These are phyloP conservation scores for Bombyx huttoni DNA, from an alignment of 2,888 invertebrate genomes.

Conservation along the genomic window DNA sequence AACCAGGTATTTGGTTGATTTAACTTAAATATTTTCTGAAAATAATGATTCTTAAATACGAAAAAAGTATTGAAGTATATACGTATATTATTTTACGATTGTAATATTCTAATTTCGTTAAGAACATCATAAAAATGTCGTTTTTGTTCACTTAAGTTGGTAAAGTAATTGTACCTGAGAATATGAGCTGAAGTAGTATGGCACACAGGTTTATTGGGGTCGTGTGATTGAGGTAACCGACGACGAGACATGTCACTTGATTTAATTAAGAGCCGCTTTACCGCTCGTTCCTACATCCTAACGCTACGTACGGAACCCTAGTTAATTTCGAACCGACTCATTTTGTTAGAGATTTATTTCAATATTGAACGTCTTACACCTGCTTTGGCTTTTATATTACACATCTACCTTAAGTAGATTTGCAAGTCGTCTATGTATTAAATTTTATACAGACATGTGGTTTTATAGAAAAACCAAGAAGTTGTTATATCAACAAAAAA, in stretches of 20 bases:
- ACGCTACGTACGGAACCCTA: constrained; percentile 43
- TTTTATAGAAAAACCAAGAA: no score
- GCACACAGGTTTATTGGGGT: constrained; percentile 61
- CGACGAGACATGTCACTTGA: constrained; percentile 68
- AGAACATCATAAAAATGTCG: background rate
- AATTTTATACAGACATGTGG: background rate
- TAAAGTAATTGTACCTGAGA: constrained; percentile 13
- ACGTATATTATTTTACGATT: constrained; percentile 1
- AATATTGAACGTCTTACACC: constrained; percentile 38
- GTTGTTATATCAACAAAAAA: no score
- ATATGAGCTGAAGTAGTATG: constrained; percentile 36
- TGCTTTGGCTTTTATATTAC: background rate
- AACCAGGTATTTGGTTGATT: no score
- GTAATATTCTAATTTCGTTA: background rate
- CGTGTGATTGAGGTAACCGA: constrained; percentile 67
- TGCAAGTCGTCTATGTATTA: constrained; percentile 4
- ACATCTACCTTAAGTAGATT: background rate
- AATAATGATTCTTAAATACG: no score
- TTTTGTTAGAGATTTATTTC: constrained; percentile 61
- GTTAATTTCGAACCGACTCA: constrained; percentile 60
- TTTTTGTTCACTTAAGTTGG: background rate
- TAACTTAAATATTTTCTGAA: constrained; percentile 5
- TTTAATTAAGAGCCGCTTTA: constrained; percentile 71
- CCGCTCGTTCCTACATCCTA: constrained; percentile 58
- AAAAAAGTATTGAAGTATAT: no score